Conservation (phyloP, 2,888 invertebrate species). For the Rotaria macrura region DNA sequence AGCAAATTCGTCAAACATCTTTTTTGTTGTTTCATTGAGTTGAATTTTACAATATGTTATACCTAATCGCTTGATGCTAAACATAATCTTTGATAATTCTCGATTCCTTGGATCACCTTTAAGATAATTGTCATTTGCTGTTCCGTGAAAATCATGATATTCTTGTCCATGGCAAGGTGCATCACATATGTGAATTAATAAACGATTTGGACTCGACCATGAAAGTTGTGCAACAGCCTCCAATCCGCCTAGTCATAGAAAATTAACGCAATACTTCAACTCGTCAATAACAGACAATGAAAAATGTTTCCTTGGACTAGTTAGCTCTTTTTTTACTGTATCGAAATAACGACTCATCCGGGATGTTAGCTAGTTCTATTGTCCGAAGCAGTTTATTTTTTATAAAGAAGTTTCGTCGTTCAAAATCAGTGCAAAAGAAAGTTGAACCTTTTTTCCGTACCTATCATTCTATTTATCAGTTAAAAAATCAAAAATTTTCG, state of each 20-base stretch:
- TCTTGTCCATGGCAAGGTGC: conserved; percentile 28
- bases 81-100: not conserved
- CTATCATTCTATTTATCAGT: no score
- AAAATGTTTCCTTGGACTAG: no score
- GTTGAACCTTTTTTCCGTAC: no score
- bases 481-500: no score
- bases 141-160: conserved; percentile 2
- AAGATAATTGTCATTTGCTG: not conserved
- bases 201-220: conserved; percentile 11
- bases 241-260: not conserved
- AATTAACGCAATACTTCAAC: not conserved
- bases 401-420: no score
- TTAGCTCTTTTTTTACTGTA: no score
- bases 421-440: no score
- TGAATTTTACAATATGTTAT: not conserved
- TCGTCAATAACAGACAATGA: not conserved
- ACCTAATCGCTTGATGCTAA: not conserved
- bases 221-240: not conserved
- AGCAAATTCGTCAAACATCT: not conserved
- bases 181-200: conserved; percentile 28
- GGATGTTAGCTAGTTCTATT: no score
- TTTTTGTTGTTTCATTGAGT: not conserved
- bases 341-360: no score
- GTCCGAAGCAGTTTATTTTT: no score
- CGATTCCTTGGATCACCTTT: not conserved